phyloP scores from a whole-genome alignment of 2,113 vertebrate species.

The Pan paniscus region DNA sequence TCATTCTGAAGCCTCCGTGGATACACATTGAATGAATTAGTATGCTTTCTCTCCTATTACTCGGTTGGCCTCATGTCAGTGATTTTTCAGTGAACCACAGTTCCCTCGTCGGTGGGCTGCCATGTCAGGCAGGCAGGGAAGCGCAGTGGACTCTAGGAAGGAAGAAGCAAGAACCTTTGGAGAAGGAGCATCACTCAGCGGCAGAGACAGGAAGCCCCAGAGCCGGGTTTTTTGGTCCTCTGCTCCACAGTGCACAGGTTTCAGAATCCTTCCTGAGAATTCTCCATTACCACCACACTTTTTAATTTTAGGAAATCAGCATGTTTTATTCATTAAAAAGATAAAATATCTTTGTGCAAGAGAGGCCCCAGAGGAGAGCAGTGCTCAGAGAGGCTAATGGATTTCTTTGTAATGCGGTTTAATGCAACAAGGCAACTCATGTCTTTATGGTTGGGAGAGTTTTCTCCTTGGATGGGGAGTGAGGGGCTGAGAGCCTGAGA shows the following conservation, averaged over 20 bases:
- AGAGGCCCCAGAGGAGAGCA: neutral
- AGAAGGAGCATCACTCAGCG: neutral
- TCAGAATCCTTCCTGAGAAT: conserved; percentile 3
- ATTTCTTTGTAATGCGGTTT: conserved; percentile 50
- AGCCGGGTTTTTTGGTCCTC: neutral
- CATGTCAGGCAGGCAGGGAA: neutral
- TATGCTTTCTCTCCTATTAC: no score
- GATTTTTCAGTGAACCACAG: no score
- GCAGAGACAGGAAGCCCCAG: neutral
- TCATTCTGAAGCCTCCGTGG: no score
- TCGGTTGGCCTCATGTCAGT: no score
- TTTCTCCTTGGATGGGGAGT: neutral
- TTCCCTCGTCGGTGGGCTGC: neutral
- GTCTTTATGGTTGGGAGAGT: neutral
- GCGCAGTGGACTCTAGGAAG: neutral
- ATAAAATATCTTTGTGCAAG: conserved; percentile 54
- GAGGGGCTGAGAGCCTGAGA: neutral
- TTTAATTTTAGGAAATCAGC: conserved; percentile 52
- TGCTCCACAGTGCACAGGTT: neutral
- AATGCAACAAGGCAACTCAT: neutral
- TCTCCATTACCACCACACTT: neutral
- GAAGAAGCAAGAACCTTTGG: neutral
- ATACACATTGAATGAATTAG: no score
- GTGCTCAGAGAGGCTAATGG: conserved; percentile 22
- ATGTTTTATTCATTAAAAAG: conserved; percentile 73